A percentile compares a stretch with the other conserved stretches of the same genome.
Conservation (phyloP, 2,113 vertebrate genomes). For the Pteropus alecto region DNA sequence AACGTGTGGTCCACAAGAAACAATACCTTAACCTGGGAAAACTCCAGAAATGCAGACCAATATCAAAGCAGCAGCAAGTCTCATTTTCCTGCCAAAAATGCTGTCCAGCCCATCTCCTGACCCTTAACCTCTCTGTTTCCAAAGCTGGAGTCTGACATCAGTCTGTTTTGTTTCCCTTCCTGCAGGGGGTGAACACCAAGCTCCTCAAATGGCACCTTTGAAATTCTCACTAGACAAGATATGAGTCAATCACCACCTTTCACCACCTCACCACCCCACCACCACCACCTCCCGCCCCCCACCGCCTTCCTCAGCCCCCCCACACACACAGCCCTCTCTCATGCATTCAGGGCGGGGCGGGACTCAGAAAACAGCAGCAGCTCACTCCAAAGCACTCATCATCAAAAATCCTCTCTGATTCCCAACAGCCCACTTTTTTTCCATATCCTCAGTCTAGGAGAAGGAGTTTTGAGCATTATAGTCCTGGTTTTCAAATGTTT, state of each 20-base stretch:
- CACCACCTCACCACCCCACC: neutral
- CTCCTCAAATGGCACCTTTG: neutral
- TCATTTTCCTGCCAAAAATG: neutral
- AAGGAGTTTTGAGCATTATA: neutral
- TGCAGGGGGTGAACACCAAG: neutral
- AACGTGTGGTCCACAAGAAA: neutral
- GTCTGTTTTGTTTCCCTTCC: neutral
- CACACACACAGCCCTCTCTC: neutral
- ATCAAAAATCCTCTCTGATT: neutral
- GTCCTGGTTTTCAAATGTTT: neutral
- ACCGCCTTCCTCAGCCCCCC: too few relatives aligned
- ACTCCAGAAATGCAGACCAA: neutral
- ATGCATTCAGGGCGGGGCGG: fast-evolving
- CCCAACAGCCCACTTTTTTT: neutral
- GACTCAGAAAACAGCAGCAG: neutral
- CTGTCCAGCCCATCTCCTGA: neutral
- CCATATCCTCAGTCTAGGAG: neutral
- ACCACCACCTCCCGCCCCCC: neutral
- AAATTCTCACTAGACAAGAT: neutral
- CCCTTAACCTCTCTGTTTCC: neutral
- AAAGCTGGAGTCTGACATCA: neutral
- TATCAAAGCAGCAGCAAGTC: neutral
- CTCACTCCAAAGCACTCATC: neutral
- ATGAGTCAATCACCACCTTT: neutral
- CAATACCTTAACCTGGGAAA: neutral